phyloP scores from a whole-genome alignment of 2,797 vertebrate genomes.

The Morelia viridis region DNA sequence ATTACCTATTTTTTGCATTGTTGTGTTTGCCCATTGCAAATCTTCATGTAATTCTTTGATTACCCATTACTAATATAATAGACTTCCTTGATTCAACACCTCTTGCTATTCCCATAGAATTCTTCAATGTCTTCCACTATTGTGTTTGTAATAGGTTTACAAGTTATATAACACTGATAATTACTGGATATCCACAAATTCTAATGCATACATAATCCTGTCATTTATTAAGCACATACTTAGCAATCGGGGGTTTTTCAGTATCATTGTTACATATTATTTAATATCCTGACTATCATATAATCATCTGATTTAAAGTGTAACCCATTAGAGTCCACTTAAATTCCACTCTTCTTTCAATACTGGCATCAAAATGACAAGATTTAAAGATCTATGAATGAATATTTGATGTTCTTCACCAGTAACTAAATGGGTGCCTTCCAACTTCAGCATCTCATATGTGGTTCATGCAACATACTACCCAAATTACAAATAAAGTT shows the following conservation, averaged over 20 bases:
- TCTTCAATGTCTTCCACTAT: not conserved
- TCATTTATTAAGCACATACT: too few species aligned
- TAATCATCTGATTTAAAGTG: too few species aligned
- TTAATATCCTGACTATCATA: too few species aligned
- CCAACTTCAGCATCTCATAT: not conserved
- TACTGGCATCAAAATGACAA: too few species aligned
- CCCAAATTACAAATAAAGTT: not conserved
- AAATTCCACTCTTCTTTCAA: too few species aligned
- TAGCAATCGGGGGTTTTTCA: too few species aligned
- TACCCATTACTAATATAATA: not conserved
- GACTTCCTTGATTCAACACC: not conserved
- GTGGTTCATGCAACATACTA: not conserved
- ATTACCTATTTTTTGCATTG: not conserved
- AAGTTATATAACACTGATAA: not conserved
- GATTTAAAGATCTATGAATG: too few species aligned
- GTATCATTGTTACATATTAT: too few species aligned
- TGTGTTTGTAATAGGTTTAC: not conserved
- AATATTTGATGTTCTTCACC: too few species aligned
- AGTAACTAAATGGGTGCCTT: not conserved
- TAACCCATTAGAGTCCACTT: too few species aligned
- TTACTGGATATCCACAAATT: too few species aligned
- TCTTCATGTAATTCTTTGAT: not conserved
- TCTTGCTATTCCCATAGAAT: not conserved
- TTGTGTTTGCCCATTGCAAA: not conserved
- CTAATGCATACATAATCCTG: too few species aligned